These are phyloP conservation scores for Pristionchus fissidentatus DNA, from an alignment of 2,888 invertebrate species.

Conservation along the genomic window DNA sequence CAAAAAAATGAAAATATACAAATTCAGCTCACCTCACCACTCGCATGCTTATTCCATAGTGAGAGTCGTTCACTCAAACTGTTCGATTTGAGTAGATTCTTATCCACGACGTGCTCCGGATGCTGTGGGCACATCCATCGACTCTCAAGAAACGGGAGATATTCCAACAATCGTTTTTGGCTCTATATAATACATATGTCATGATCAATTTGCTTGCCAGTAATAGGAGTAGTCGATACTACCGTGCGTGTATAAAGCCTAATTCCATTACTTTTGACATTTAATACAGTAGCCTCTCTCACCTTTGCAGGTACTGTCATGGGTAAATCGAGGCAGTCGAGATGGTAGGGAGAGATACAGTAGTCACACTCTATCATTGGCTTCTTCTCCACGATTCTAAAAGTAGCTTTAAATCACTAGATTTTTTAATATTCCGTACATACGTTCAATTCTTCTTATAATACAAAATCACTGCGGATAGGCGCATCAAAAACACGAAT, in stretches of 20 bases:
- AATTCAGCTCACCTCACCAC: neutral
- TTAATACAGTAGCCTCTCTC: conserved; percentile 75
- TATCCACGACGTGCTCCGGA: conserved; percentile 82
- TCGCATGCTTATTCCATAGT: conserved; percentile 29
- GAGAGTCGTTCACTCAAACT: conserved; percentile 28
- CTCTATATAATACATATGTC: too few relatives aligned
- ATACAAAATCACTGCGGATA: too few relatives aligned
- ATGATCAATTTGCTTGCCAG: too few relatives aligned
- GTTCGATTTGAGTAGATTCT: conserved; percentile 24
- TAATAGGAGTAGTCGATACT: too few relatives aligned
- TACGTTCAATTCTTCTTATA: too few relatives aligned
- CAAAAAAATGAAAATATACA: neutral
- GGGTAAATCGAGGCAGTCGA: conserved; percentile 94
- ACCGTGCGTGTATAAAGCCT: too few relatives aligned
- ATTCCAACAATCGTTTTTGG: too few relatives aligned
- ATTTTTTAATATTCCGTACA: too few relatives aligned
- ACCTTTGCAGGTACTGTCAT: conserved; percentile 89
- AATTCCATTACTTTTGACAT: neutral
- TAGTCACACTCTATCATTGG: conserved; percentile 93
- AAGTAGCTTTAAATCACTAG: conserved; percentile 57
- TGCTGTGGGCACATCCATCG: conserved; percentile 99
- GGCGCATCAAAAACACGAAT: too few relatives aligned
- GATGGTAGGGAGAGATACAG: conserved; percentile 90
- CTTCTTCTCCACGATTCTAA: conserved; percentile 80
- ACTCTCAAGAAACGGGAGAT: conserved; percentile 79